Percentiles rank a stretch among this genome's conserved stretches.
These are phyloP conservation scores for Galeruca laticollis DNA, from an alignment of 2,888 invertebrate genomes.

Conservation along the genomic window DNA sequence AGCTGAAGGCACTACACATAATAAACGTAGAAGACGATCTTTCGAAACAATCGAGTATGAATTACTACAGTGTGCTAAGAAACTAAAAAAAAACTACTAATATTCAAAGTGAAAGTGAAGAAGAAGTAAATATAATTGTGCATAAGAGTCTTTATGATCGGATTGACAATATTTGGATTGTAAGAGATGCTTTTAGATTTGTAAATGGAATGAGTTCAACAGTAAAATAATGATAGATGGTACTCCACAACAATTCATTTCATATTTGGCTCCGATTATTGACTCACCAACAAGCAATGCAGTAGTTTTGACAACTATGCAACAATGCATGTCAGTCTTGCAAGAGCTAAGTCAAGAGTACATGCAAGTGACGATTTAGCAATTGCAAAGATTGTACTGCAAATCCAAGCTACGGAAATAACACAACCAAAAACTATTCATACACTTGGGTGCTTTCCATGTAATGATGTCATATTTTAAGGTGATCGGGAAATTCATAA, in stretches of 20 bases:
- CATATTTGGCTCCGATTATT: constrained; percentile 25
- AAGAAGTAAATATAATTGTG: too few relatives aligned
- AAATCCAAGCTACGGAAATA: constrained; percentile 11
- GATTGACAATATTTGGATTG: too few relatives aligned
- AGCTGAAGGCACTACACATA: neutral
- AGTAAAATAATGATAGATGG: neutral
- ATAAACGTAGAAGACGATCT: neutral
- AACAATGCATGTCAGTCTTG: constrained; percentile 8
- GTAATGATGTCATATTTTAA: too few relatives aligned
- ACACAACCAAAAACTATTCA: too few relatives aligned
- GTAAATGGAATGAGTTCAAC: constrained; percentile 17
- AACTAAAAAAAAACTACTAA: too few relatives aligned
- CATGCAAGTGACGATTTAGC: constrained; percentile 24
- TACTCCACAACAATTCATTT: constrained; percentile 11
- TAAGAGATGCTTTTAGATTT: too few relatives aligned
- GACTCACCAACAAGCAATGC: constrained; percentile 13
- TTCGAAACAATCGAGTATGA: neutral
- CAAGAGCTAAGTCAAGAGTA: constrained; percentile 16
- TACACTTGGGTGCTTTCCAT: too few relatives aligned
- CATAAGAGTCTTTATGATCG: too few relatives aligned
- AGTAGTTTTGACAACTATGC: constrained; percentile 28
- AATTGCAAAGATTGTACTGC: constrained; percentile 25
- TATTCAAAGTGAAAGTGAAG: too few relatives aligned
- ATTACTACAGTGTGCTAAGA: neutral
- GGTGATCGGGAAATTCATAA: too few relatives aligned